Evolutionary conservation across 1,140 invertebrate species (phyloP), one percentile per base, ranked within the genome.

Genomic region (Drosophila pandora): DNA sequence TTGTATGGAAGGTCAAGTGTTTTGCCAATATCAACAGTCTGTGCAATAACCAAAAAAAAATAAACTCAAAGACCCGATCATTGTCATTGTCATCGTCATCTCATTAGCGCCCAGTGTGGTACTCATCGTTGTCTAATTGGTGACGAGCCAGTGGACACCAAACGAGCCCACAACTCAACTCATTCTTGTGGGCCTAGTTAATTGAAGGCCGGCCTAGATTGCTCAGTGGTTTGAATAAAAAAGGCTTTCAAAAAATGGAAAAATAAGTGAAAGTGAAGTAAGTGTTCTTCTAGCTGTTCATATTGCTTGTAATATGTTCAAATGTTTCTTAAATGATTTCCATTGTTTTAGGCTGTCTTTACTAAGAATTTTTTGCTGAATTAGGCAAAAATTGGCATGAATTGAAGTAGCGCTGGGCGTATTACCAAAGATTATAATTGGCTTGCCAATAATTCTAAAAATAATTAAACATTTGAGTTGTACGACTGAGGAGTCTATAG

Each of bases 71-170:
- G 8, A 48, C 43, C 54, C 45, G 22, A 30, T 53, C 49, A 49
- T 43, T 43, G 48, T 68, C 69, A 68, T 21, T 67, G 57, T 63
- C 61, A 68, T 45, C 56, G 62, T 64, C 79, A 78, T 49, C 68
- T 60, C 58, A 70, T 82, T 72, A 68, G 63, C 47, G 52, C 41
- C 68, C 43, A 39, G 47, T 47, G 41, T 17, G 62, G 22, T 47
- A 47, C 37, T 52, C 52, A 56, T 58, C 39, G 43, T 50, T 43
- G 49, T 59, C 30, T 88, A 87, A 88, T 87, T 87, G 85, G 82
- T 82, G 63, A 78, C 83, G 73, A 60, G 25, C 67, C 83, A 82
- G 71, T 55, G 67, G 48, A 21, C 70, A 67, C 39, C 61, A 32
- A 65, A 50, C 70, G 60, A 73, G 49, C 49, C 32, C 54, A 37